Evolutionary conservation across 1,140 invertebrate species (phyloP).

Genomic region (Contarinia nasturtii): DNA sequence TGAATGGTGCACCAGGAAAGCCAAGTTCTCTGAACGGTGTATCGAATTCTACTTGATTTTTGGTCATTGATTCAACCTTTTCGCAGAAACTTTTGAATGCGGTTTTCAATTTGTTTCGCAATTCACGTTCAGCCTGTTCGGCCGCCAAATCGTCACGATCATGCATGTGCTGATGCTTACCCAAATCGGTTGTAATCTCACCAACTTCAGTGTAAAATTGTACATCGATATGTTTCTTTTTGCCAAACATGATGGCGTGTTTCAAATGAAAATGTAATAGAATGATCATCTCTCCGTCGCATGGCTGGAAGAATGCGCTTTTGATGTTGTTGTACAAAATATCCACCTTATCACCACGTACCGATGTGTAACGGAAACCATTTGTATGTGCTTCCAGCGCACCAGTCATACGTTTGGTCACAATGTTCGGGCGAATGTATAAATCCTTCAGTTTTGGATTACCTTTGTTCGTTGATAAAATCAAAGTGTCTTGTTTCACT

Average conservation of each 20-base stretch:
- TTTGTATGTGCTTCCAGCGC: slow-evolving; percentile 89
- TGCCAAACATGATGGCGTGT: slow-evolving; percentile 97
- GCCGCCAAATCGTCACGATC: slow-evolving; percentile 96
- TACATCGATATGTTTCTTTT: slow-evolving; percentile 97
- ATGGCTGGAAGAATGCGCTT: slow-evolving; percentile 98
- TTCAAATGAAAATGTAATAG: slow-evolving; percentile 96
- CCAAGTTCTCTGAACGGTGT: slow-evolving; percentile 94
- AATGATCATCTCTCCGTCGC: slow-evolving; percentile 99
- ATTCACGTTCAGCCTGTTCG: slow-evolving; percentile 93
- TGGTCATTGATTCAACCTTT: slow-evolving; percentile 90
- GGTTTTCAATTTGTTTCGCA: slow-evolving; percentile 88
- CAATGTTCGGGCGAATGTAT: slow-evolving; percentile 96
- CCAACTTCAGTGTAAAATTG: slow-evolving; percentile 99
- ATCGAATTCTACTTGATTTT: slow-evolving; percentile 96
- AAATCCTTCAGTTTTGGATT: slow-evolving; percentile 98
- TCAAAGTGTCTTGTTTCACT: slow-evolving; percentile 96
- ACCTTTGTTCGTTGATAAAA: slow-evolving; percentile 87
- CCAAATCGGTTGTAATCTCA: slow-evolving; percentile 97
- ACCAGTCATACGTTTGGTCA: slow-evolving; percentile 93
- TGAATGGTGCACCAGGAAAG: slow-evolving; percentile 93
- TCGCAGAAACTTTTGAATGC: slow-evolving; percentile 98
- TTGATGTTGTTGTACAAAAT: slow-evolving; percentile 99
- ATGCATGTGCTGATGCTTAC: slow-evolving; percentile 99
- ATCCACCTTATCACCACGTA: slow-evolving; percentile 96
- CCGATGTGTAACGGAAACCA: slow-evolving; percentile 95